phyloP scores from a whole-genome alignment of 2,113 vertebrate genomes.

The Arizona elegans region DNA sequence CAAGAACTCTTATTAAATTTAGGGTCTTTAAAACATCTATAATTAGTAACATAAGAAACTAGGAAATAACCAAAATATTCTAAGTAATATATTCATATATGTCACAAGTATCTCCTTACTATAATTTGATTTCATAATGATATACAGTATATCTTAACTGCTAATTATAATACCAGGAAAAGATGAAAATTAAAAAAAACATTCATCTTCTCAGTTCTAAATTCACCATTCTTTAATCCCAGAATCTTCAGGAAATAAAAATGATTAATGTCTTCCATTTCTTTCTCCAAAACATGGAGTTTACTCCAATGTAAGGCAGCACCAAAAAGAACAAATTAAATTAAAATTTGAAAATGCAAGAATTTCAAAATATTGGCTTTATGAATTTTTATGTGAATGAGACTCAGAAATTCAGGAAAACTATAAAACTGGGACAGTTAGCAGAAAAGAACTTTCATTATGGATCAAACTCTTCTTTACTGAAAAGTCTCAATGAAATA shows the following conservation, averaged over 20 bases:
- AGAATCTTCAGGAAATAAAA: not conserved
- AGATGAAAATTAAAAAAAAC: not conserved
- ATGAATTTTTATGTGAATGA: not conserved
- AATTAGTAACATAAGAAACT: conserved; percentile 5
- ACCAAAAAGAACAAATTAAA: not conserved
- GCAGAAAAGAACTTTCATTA: not conserved
- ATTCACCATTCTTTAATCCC: not conserved
- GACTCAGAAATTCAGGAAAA: not conserved
- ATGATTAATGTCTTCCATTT: not conserved
- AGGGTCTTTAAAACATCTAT: not conserved
- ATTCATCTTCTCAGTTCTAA: not conserved
- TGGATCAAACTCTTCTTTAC: not conserved
- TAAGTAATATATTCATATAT: not conserved
- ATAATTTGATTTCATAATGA: not conserved
- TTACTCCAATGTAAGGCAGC: not conserved
- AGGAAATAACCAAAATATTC: not conserved
- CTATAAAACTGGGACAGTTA: not conserved
- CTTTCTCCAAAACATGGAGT: not conserved
- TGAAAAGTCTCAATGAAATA: not conserved
- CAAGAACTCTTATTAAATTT: not conserved
- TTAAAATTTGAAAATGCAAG: not conserved
- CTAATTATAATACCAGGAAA: not conserved
- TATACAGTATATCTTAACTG: not conserved
- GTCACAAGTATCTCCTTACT: not conserved
- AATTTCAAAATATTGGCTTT: not conserved